Evolutionary conservation across 2,888 invertebrate genomes (phyloP).

Genomic region (Caenorhabditis sp.): DNA sequence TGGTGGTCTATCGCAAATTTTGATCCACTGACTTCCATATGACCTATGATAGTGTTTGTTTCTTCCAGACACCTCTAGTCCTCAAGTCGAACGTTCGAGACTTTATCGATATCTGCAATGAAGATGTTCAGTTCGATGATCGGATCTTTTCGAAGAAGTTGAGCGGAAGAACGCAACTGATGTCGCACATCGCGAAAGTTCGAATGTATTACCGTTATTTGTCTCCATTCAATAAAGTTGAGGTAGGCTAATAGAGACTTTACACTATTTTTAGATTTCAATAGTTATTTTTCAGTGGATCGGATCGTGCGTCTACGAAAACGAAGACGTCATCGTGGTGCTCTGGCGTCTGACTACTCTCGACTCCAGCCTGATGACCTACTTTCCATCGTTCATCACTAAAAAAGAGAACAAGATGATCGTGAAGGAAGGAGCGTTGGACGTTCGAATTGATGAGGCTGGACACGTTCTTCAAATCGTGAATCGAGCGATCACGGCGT

Average conservation of each 20-base stretch:
- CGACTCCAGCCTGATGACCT: conserved; percentile 73
- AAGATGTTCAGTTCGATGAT: conserved; percentile 75
- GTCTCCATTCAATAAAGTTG: conserved; percentile 79
- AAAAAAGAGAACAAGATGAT: conserved; percentile 73
- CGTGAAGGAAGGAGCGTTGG: conserved; percentile 77
- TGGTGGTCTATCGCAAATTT: too few species aligned
- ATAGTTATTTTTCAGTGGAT: conserved; percentile 76
- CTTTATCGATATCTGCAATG: conserved; percentile 71
- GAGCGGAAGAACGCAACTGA: conserved; percentile 51
- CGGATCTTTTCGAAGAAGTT: conserved; percentile 76
- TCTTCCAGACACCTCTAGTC: conserved; percentile 71
- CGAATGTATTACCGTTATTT: conserved; percentile 79
- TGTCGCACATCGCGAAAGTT: conserved; percentile 77
- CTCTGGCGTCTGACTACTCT: conserved; percentile 77
- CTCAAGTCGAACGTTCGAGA: conserved; percentile 72
- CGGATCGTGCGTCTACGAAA: conserved; percentile 79
- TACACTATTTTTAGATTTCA: neutral
- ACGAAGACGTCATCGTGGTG: conserved; percentile 77
- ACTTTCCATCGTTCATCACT: conserved; percentile 78
- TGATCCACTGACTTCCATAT: neutral
- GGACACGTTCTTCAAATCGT: conserved; percentile 77
- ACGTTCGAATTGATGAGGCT: conserved; percentile 71
- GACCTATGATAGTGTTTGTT: neutral
- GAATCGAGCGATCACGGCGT: conserved; percentile 75
- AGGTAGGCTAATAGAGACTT: conserved; percentile 70